These are phyloP conservation scores for Gambusia yucatana DNA, from an alignment of 2,797 vertebrate genomes.

Conservation along the genomic window DNA sequence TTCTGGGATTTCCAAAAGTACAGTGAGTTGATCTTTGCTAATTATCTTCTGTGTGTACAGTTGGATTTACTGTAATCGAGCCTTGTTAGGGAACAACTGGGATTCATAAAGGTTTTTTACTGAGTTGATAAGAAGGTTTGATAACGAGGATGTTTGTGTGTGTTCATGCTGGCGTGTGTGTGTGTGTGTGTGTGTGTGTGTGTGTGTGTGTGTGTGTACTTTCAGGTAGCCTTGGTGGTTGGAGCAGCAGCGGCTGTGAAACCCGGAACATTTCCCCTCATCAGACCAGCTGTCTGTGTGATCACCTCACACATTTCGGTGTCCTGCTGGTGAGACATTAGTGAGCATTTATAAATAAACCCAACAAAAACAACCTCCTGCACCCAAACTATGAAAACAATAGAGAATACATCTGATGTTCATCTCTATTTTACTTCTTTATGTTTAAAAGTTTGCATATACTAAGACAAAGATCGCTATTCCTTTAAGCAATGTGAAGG, in stretches of 20 bases:
- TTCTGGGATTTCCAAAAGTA: conserved; percentile 90
- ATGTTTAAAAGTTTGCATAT: not conserved
- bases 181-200: conserved; percentile 14
- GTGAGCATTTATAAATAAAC: conserved; percentile 11
- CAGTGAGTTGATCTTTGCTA: conserved; percentile 70
- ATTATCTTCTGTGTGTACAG: conserved; percentile 3
- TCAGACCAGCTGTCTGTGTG: conserved; percentile 89
- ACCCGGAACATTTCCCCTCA: conserved; percentile 70
- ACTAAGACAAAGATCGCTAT: not conserved
- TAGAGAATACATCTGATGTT: not conserved
- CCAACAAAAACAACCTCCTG: conserved; percentile 11
- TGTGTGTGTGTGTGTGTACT: conserved; percentile 22
- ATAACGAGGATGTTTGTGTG: conserved; percentile 11
- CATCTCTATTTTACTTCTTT: not conserved
- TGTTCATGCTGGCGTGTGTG: conserved; percentile 8
- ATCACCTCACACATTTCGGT: conserved; percentile 94
- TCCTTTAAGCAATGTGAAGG: not conserved
- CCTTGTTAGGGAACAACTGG: not conserved
- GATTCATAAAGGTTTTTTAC: not conserved
- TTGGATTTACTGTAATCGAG: not conserved
- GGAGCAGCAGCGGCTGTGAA: conserved; percentile 86
- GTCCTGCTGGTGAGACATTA: conserved; percentile 88
- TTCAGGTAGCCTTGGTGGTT: conserved; percentile 87
- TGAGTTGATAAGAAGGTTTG: conserved; percentile 21
- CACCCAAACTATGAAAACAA: conserved; percentile 8